phyloP scores from a whole-genome alignment of 1,140 invertebrate genomes.

The Anastrepha obliqua region DNA sequence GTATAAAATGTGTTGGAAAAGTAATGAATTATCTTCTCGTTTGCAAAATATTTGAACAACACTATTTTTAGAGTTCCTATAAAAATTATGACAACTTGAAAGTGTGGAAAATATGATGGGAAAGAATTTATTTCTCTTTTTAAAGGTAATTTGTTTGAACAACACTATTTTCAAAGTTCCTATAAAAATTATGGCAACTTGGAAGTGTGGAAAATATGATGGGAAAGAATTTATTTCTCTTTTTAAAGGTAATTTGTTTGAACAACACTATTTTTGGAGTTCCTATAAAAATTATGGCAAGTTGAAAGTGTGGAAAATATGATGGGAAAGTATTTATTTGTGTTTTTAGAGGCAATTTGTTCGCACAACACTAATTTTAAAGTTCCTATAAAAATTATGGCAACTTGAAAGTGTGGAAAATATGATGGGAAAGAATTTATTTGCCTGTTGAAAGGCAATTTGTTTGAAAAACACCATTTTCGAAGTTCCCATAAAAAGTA shows the following conservation, averaged over 20 bases:
- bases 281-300: not conserved
- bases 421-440: no score
- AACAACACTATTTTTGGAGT: no score
- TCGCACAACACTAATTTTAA: not conserved
- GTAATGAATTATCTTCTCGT: no score
- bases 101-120: not conserved
- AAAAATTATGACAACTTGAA: not conserved
- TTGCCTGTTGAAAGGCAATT: not conserved
- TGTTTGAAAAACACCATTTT: no score
- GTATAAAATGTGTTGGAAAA: no score
- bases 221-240: not conserved
- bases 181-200: not conserved
- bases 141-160: not conserved
- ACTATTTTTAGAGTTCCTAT: not conserved
- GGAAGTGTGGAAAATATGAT: no score
- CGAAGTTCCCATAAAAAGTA: not conserved
- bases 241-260: no score
- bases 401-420: not conserved
- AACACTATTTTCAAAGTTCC: not conserved
- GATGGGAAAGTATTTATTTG: not conserved
- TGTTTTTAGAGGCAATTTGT: not conserved
- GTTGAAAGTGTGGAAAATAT: not conserved
- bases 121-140: not conserved
- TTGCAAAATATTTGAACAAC: no score
- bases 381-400: not conserved